phyloP scores from a whole-genome alignment of 2,113 vertebrate genomes.

The Dasyprocta punctata region DNA sequence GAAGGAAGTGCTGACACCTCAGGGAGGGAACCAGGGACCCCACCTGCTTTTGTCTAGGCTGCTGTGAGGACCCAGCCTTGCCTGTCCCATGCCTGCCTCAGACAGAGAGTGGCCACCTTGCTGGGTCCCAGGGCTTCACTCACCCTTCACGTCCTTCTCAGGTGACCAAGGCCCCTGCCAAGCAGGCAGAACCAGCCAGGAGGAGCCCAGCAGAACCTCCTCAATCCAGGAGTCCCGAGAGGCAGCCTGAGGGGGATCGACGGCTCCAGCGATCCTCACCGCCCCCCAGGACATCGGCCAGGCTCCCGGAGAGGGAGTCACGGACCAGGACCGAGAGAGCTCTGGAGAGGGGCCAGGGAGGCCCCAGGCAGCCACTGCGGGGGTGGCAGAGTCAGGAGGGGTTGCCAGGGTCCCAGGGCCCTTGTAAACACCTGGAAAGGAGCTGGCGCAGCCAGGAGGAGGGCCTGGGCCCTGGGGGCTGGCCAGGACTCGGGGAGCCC shows the following conservation, averaged over 20 bases:
- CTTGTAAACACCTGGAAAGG: slow-evolving; percentile 34
- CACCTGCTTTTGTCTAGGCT: neutral
- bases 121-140: neutral
- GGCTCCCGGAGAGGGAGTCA: slow-evolving; percentile 53
- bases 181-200: slow-evolving; percentile 63
- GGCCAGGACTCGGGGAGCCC: slow-evolving; percentile 68
- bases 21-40: too few species aligned
- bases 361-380: neutral
- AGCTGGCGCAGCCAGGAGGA: slow-evolving; percentile 62
- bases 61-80: neutral
- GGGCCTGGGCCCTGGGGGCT: neutral
- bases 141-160: slow-evolving; percentile 44
- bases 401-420: neutral
- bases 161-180: slow-evolving; percentile 74
- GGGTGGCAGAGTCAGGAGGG: slow-evolving; percentile 48
- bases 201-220: slow-evolving; percentile 65
- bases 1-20: neutral
- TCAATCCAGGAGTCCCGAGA: slow-evolving; percentile 70
- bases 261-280: neutral
- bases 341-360: neutral
- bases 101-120: neutral
- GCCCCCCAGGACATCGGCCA: slow-evolving; percentile 38
- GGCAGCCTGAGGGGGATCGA: slow-evolving; percentile 38
- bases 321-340: neutral
- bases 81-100: neutral